These are phyloP conservation scores for Phenganax marumi DNA, from an alignment of 92 coral and sea anemone species.

Conservation along the genomic window DNA sequence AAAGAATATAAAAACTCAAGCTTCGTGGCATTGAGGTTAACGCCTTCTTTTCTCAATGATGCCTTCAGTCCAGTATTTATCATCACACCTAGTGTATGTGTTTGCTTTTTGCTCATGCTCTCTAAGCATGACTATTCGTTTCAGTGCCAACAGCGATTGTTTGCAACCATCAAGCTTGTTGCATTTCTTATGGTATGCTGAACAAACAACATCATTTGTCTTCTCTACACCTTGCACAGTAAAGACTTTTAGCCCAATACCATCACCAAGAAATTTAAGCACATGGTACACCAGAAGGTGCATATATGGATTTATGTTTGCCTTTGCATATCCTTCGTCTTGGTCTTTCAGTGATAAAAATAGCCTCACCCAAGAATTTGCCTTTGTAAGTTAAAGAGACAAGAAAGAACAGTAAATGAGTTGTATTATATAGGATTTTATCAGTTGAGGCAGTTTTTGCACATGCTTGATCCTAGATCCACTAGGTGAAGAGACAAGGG, in stretches of 20 bases:
- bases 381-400: constrained; percentile 1
- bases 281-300: constrained; percentile 37
- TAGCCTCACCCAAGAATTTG: constrained; percentile 34
- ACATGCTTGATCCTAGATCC: background rate
- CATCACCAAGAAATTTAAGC: constrained; percentile 23
- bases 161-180: constrained; percentile 1
- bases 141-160: constrained; percentile 35
- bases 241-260: constrained; percentile 33
- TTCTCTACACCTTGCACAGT: constrained; percentile 38
- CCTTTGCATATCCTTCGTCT: constrained; percentile 34
- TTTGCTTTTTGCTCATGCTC: constrained; percentile 20
- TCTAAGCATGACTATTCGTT: constrained; percentile 20
- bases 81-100: constrained; percentile 25
- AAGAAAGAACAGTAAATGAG: background rate
- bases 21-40: constrained; percentile 17
- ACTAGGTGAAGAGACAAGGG: background rate
- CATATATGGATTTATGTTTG: constrained; percentile 32
- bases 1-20: constrained; percentile 17
- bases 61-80: constrained; percentile 31
- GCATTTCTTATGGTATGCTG: constrained; percentile 1
- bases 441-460: background rate
- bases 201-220: constrained; percentile 10
- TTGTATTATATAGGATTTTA: too few relatives aligned
- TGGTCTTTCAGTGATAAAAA: constrained; percentile 35
- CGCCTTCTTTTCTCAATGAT: constrained; percentile 31